Evolutionary conservation across 1,140 invertebrate species (phyloP).

Genomic region (Grapholita molesta): DNA sequence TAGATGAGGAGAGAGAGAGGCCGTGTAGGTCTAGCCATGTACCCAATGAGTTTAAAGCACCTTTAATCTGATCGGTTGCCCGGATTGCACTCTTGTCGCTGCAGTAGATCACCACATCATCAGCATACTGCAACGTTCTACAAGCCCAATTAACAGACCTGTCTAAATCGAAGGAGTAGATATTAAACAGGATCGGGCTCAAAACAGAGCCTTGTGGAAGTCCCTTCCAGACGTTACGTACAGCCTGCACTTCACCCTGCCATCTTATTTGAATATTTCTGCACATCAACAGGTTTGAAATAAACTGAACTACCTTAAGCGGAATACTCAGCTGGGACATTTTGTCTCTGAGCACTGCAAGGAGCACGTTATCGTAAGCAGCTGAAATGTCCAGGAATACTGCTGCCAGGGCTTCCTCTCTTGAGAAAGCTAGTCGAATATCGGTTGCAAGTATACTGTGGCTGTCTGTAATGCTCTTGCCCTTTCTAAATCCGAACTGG

Average conservation of each 20-base stretch:
- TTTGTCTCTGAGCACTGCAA: conserved; percentile 26
- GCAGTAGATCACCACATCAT: conserved; percentile 27
- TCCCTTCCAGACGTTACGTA: conserved; percentile 19
- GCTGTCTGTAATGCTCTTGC: conserved; percentile 27
- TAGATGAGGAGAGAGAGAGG: conserved; percentile 20
- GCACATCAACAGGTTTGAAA: conserved; percentile 19
- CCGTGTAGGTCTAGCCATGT: conserved; percentile 21
- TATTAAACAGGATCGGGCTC: conserved; percentile 28
- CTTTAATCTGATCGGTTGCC: neutral
- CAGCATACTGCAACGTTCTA: conserved; percentile 30
- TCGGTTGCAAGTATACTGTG: conserved; percentile 28
- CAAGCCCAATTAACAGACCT: conserved; percentile 18
- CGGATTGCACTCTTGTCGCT: neutral
- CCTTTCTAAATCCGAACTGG: conserved; percentile 32
- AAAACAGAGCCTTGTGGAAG: conserved; percentile 31
- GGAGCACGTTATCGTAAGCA: conserved; percentile 32
- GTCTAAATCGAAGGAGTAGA: conserved; percentile 30
- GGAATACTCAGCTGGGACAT: conserved; percentile 16
- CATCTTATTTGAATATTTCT: neutral
- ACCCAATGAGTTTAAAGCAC: conserved; percentile 11
- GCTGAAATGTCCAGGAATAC: conserved; percentile 28
- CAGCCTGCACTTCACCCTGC: neutral
- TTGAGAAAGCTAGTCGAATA: conserved; percentile 21
- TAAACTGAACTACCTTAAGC: conserved; percentile 17
- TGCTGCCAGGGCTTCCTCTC: conserved; percentile 19